Evolutionary conservation across 2,888 invertebrate genomes (phyloP), one percentile per base, ranked within the genome.

Genomic region (Fabriciana adippe): DNA sequence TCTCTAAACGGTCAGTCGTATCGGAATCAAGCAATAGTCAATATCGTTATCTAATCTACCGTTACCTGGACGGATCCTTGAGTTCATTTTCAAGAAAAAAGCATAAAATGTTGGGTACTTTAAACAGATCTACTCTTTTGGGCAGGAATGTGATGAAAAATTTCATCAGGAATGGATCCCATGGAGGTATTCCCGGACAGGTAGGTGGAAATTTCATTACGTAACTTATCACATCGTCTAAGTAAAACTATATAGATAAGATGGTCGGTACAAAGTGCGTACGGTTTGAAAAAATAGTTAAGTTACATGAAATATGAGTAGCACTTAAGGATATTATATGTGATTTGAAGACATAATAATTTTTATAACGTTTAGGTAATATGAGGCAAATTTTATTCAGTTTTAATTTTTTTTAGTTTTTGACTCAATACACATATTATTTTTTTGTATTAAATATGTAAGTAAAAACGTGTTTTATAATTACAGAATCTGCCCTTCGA

Each of bases 401-500:
- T 13, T 6, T 6, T 21, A 18, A 35, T 31, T n/a, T 21, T 4
- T 15, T 45, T 16, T 21, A 18, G 18, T 15, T 26, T 54, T 26
- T 21, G 0, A 21, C 2, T 53, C 2, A 1, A 6, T 41, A 26
- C 4, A 26, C 35, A 3, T 6, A n/a, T 15, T 15, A n/a, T 0
- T n/a, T 50, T 50, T 2, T 16, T 50, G 2, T 50, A n/a, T n/a
- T 50, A n/a, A 50, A n/a, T n/a, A 14, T 50, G n/a, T 41, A 16
- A 6, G 5, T 48, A 35, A 51, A 35, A 0, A 14, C 1, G 14
- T 16, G 18, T 16, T 31, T 15, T 55, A n/a, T 35, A 55, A 64
- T 94, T 95, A 26, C 93, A 97, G 97, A 97, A 97, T 81, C 87
- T 97, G 74, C 97, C 97, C 0, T 97, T 97, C 85, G 81, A 92